Base-by-base conservation (phyloP, 2,888 invertebrate genomes). In the Papilio demoleus region DNA sequence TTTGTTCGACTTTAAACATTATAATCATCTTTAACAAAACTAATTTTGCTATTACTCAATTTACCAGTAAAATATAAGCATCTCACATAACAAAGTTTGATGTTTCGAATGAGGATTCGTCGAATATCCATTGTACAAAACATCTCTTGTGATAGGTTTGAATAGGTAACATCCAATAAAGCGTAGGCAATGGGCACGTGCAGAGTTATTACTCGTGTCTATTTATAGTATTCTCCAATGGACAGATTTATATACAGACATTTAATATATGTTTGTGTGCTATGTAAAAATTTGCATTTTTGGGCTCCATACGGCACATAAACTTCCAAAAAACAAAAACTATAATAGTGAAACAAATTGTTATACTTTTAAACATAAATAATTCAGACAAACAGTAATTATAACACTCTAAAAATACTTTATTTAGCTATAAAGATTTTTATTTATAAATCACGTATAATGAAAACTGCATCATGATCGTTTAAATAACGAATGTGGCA, bases 161-260 rank as follows among this genome's bases (percentile, higher is more conserved):
- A 53, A 53, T 53, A 53, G 53, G 53, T n/a, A 27, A 24, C 27
- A 27, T 53, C 53, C 27, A 24, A 53, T 53, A 53, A 27, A 53
- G 53, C 27, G 53, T 6, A 17, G 53, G 27, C 17, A 56, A 31
- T 11, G n/a, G n/a, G 31, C 53, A 56, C 53, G 31, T 31, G 27
- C 31, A 56, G 6, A 56, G 31, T 56, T 56, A 31, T 56, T 56
- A 56, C 31, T 56, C 17, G n/a, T 31, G n/a, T 53, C 27, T 53
- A 53, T 53, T 27, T 1, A 53, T 53, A 53, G 53, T 53, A 53
- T 53, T 53, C 53, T n/a, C 53, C 53, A n/a, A 27, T 53, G 53
- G n/a, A 27, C 53, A 11, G 27, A 14, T 50, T 27, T 50, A 27
- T 19, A 27, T 27, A n/a, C 8, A 12, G 12, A 22, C n/a, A 27